Conservation (phyloP, 2,113 vertebrate genomes). For the Cathartes aura region DNA sequence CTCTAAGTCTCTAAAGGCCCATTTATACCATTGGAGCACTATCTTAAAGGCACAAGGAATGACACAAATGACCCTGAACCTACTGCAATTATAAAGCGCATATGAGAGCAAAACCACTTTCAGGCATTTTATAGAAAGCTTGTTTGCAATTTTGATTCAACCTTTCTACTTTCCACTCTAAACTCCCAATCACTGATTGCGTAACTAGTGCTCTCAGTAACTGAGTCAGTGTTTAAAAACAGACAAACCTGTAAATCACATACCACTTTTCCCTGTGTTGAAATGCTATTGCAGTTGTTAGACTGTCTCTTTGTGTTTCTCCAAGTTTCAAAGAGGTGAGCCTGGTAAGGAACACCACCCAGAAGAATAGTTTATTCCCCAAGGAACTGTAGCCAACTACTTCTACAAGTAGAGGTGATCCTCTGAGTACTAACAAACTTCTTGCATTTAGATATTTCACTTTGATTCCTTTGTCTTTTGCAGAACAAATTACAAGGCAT, state of each 20-base stretch:
- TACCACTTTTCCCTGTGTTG: background rate
- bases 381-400: background rate
- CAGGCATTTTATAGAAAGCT: background rate
- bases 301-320: background rate
- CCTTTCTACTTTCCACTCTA: background rate
- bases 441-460: slow-evolving; percentile 11
- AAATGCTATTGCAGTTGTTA: slow-evolving; percentile 21
- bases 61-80: background rate
- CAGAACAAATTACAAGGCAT: background rate
- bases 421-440: background rate
- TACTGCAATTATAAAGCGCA: background rate
- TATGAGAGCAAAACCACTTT: background rate
- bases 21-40: slow-evolving; percentile 28
- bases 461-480: slow-evolving; percentile 10
- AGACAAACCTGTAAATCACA: slow-evolving; percentile 1
- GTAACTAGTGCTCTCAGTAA: slow-evolving; percentile 13
- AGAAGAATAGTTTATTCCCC: background rate
- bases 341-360: background rate
- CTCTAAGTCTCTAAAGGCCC: background rate
- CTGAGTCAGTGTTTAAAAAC: slow-evolving; percentile 37
- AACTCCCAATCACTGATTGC: background rate
- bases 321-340: background rate
- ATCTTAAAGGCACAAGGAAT: slow-evolving; percentile 11
- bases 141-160: background rate
- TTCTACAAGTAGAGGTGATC: background rate